Conservation (phyloP, 2,113 vertebrate species). For the Apodemus sylvaticus region DNA sequence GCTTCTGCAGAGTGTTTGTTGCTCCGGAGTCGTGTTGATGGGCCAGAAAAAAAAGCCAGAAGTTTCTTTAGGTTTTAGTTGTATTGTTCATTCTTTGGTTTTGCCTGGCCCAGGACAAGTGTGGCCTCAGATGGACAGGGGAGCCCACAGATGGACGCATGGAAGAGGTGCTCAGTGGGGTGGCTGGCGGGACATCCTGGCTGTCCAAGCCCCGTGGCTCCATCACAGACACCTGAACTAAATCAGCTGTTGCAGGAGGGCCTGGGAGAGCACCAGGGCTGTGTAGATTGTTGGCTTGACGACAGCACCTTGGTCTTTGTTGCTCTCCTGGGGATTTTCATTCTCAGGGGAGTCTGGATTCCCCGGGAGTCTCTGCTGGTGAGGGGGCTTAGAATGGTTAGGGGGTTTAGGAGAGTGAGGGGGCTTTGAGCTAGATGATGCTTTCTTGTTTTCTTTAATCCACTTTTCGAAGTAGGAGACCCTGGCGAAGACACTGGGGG, state of each 20-base stretch:
- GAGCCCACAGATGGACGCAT: background rate
- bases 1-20: fast-evolving
- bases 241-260: background rate
- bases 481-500: conserved; percentile 45
- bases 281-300: background rate
- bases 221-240: background rate
- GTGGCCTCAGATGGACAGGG: background rate
- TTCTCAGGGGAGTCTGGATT: background rate
- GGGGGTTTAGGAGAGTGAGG: no score
- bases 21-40: no score
- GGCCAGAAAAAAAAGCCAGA: background rate
- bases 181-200: background rate
- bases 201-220: background rate
- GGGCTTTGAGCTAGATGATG: background rate
- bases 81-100: background rate
- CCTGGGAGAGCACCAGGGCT: background rate
- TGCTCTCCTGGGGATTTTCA: no score
- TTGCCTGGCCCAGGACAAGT: background rate
- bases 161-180: no score
- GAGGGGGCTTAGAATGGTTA: no score
- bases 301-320: background rate
- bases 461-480: conserved; percentile 28
- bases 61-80: background rate
- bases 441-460: background rate
- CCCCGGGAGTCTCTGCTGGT: background rate